Base-by-base conservation (phyloP, 1,140 invertebrate genomes). In the Habropoda laboriosa region DNA sequence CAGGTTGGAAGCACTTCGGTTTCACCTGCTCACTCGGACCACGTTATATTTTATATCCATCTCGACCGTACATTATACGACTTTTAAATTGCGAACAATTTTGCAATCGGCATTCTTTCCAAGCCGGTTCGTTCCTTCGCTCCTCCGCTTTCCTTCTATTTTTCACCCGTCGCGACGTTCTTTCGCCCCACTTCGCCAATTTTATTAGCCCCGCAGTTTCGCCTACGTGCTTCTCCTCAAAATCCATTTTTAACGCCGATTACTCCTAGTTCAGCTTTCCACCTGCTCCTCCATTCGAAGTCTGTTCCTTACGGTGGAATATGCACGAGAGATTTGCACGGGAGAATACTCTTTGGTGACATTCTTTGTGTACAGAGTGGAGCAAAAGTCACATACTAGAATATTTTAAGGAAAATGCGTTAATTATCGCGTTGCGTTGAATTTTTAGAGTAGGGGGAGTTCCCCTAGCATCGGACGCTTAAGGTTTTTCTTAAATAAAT, bases 261-360 rank as follows among this genome's bases (percentile, higher is more conserved):
- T 61, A 24, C 47, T 49, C 47, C n/a, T n/a, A n/a, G 47, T 21
- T 6, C 16, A 12, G 47, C 0, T 35, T 5, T 61, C 60, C 21
- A 40, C 10, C 12, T 38, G 53, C 13, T 27, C 7, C 27, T 30
- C 18, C 30, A 18, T 32, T 58, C 55, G 55, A n/a, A n/a, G n/a
- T n/a, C n/a, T n/a, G n/a, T n/a, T n/a, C n/a, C n/a, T n/a, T n/a
- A n/a, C n/a, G n/a, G n/a, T n/a, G n/a, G n/a, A n/a, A n/a, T n/a
- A n/a, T n/a, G n/a, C n/a, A n/a, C n/a, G n/a, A n/a, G n/a, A 6
- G 40, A 64, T 64, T 64, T 64, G 61, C 61, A 64, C 45, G 13
- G 35, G 27, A 30, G 40, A 30, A 45, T 64, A 42, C 24, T 10
- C 40, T 55, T 30, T 27, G 13, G 3, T 21, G 16, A 49, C 16